Conservation (phyloP, 2,888 invertebrate species). For the Byasa hedistus region DNA sequence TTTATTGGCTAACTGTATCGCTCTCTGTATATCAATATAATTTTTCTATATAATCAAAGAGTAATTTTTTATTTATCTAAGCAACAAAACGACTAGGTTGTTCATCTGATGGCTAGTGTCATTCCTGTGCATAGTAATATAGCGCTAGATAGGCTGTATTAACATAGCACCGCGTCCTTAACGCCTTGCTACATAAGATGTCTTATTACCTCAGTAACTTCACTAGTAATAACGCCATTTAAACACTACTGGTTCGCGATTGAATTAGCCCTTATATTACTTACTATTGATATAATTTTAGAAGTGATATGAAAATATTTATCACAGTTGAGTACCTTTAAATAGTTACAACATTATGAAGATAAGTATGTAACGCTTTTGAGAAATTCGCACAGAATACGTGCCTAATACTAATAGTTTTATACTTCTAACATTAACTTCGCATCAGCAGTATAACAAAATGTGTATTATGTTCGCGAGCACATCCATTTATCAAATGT, state of each 20-base stretch:
- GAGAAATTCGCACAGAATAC: conserved; percentile 33
- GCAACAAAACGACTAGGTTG: no score
- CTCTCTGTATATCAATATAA: not conserved
- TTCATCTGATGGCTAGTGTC: no score
- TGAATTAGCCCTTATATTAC: no score
- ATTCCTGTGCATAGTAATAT: no score
- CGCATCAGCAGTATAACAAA: conserved; percentile 40
- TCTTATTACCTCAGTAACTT: no score
- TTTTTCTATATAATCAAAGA: not conserved
- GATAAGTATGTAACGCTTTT: conserved; percentile 36
- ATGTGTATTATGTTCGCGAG: conserved; percentile 14
- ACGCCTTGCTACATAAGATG: no score
- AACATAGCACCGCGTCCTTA: no score
- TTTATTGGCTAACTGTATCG: conserved; percentile 26
- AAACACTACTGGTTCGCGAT: no score
- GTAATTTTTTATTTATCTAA: not conserved
- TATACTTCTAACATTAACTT: conserved; percentile 40
- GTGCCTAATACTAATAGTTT: conserved; percentile 32
- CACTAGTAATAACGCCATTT: no score
- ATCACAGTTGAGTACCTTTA: not conserved
- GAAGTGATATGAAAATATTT: no score
- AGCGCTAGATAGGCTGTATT: no score
- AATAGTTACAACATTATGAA: conserved; percentile 33
- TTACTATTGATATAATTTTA: no score
- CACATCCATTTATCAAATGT: not conserved